Base-by-base conservation (phyloP, 2,888 invertebrate species). In the Cryptocephalus moraei region DNA sequence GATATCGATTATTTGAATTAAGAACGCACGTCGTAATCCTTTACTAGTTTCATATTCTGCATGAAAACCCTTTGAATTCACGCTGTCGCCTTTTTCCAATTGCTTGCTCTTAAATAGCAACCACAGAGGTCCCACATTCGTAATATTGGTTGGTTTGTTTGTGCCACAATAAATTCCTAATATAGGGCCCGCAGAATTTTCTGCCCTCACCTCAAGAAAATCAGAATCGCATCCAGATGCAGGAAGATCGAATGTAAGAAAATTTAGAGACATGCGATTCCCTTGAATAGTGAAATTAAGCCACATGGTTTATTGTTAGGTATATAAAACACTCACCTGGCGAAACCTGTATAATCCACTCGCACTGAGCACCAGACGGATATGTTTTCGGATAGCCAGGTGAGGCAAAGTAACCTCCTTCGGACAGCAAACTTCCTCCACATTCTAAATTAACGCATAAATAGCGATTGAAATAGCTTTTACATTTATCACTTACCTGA, bases 201-300 rank as follows among this genome's bases (percentile, higher is more conserved):
- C 66, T 71, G 86, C 82, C 32, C 91, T 80, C 46, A 95, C 75
- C 75, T 93, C 93, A 33, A 95, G 68, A 66, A 86, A 94, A 67
- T 95, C 93, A 39, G 79, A 77, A 59, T 86, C 83, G 64, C 95
- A 96, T 56, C 82, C 81, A 4, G 84, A 85, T 8, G 73, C 66
- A 55, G 84, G 81, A 51, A 94, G 59, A 49, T 84, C 78, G 59
- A 95, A 81, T 6, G 73, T 68, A 56, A 78, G 75, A 63, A 93
- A 84, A 10, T 74, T 73, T 0, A 93, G 60, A 33, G 73, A 73
- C 9, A 87, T 72, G 53, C 72, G 74, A 64, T 87, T 91, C 4
- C 92, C 92, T 57, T 13, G n/a, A 42, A 42, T 13, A 13, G n/a
- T 4, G 13, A 40, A n/a, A 8, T 40, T 2, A 22, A 22, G 22